Percentiles rank a stretch among this genome's conserved stretches.
Conservation (phyloP, 2,888 invertebrate species). For the Esperia sulphurella region DNA sequence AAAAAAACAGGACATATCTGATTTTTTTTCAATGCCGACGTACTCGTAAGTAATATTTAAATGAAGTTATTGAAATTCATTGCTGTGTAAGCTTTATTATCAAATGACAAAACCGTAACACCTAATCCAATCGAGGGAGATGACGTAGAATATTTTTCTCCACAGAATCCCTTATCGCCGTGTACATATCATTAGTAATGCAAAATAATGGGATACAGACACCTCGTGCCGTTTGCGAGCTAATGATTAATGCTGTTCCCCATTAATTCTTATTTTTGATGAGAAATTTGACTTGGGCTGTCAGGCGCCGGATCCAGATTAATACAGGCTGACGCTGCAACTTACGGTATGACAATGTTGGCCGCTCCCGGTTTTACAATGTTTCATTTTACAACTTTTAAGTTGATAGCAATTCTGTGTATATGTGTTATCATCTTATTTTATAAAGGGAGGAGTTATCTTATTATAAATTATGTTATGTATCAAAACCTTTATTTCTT, state of each 20-base stretch:
- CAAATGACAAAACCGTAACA: slow-evolving; percentile 23
- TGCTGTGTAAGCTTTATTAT: slow-evolving; percentile 1
- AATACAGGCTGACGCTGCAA: slow-evolving; percentile 76
- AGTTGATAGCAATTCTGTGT: background rate
- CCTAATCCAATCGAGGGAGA: slow-evolving; percentile 45
- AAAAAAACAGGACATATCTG: too few species aligned
- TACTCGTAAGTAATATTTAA: background rate
- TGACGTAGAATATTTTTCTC: slow-evolving; percentile 60
- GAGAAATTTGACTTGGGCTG: slow-evolving; percentile 78
- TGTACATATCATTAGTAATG: slow-evolving; percentile 79
- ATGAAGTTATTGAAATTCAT: background rate
- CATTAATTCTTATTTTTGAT: slow-evolving; percentile 80
- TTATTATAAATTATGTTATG: too few species aligned
- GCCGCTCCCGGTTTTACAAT: slow-evolving; percentile 24
- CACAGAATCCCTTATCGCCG: slow-evolving; percentile 66
- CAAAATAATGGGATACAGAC: slow-evolving; percentile 79
- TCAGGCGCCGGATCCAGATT: slow-evolving; percentile 76
- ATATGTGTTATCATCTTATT: too few species aligned
- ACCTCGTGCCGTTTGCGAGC: slow-evolving; percentile 77
- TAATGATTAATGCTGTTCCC: slow-evolving; percentile 75
- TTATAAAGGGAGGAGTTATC: too few species aligned
- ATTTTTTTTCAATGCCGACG: too few species aligned
- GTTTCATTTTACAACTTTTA: slow-evolving; percentile 11
- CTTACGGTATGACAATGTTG: slow-evolving; percentile 58
- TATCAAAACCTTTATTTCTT: background rate